A percentile compares a stretch with the other conserved stretches of the same genome.
phyloP scores from a whole-genome alignment of 2,113 vertebrate genomes.

The Sarotherodon lohbergeri region DNA sequence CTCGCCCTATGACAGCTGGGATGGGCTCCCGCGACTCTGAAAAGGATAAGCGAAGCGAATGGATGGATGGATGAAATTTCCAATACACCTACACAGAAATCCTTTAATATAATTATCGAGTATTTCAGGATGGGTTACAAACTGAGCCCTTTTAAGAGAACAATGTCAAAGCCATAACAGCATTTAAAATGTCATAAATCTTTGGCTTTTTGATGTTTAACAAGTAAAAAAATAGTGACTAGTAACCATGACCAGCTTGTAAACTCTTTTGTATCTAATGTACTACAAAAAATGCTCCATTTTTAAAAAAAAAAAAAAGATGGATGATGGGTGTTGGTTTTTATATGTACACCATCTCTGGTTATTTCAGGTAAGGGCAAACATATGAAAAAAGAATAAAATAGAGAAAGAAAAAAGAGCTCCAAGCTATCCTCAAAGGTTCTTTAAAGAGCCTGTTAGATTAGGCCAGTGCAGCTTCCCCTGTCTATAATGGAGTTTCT shows the following conservation, averaged over 20 bases:
- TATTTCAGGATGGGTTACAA: background rate
- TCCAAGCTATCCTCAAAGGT: background rate
- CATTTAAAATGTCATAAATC: background rate
- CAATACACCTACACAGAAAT: background rate
- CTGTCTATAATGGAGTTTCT: conserved; percentile 43
- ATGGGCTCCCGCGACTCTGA: too few species aligned
- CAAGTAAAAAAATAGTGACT: background rate
- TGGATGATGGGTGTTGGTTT: background rate
- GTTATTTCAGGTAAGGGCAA: conserved; percentile 7
- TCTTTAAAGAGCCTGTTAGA: conserved; percentile 36
- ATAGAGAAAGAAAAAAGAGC: background rate
- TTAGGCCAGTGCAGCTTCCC: conserved; percentile 6
- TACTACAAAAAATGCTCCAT: background rate
- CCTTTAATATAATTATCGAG: background rate
- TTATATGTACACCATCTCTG: background rate
- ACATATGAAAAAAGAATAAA: background rate
- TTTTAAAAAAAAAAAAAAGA: background rate
- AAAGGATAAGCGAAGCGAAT: too few species aligned
- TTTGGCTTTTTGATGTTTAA: background rate
- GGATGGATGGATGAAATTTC: background rate
- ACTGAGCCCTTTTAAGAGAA: background rate
- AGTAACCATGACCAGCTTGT: background rate
- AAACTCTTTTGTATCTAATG: background rate
- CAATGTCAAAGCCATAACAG: background rate
- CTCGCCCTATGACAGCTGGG: too few species aligned